Evolutionary conservation across 92 coral and sea anemone species (phyloP), one percentile per base, ranked within the genome.

Genomic region (Parazoanthus swiftii): DNA sequence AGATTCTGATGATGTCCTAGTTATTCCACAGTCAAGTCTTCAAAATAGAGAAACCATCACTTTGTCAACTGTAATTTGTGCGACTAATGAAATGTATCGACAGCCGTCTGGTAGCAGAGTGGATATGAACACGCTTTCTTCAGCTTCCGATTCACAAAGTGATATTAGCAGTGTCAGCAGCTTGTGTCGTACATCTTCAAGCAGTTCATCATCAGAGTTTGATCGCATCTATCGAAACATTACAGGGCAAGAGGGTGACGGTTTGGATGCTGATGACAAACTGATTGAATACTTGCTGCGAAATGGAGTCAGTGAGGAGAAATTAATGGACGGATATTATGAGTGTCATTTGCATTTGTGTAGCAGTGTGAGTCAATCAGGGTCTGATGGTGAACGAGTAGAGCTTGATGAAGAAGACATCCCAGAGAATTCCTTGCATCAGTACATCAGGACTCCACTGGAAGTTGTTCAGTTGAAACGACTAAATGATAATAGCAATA

Each of bases 331-430:
- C 75, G 95, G 95, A 4, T 89, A 87, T 81, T 93, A 91, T 67
- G 94, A 94, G 81, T 81, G 94, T 13, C 89, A 91, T 76, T 85
- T 91, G 14, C 36, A 79, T 36, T 84, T 81, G 36, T 74, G 48
- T 38, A 85, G 80, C 67, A 75, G 88, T 76, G 65, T 38, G 6
- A 36, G 67, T 10, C 79, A 70, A 5, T 82, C 80, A 25, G 94
- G 85, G 14, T 78, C 91, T 9, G 89, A 92, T 1, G 90, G 90
- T 16, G 98, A 91, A 33, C 38, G 92, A 54, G 81, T 80, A n/a
- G 95, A 94, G 16, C 92, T 93, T 5, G 94, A 93, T 90, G 94
- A 93, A 42, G 77, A 80, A 23, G 98, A 94, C 81, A 94, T 94
- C 39, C 88, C 89, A 51, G 94, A 94, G 7, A n/a, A 26, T 46